Evolutionary conservation across 1,140 invertebrate species (phyloP), one percentile per base, ranked within the genome.

Genomic region (Drosophila trapezifrons): DNA sequence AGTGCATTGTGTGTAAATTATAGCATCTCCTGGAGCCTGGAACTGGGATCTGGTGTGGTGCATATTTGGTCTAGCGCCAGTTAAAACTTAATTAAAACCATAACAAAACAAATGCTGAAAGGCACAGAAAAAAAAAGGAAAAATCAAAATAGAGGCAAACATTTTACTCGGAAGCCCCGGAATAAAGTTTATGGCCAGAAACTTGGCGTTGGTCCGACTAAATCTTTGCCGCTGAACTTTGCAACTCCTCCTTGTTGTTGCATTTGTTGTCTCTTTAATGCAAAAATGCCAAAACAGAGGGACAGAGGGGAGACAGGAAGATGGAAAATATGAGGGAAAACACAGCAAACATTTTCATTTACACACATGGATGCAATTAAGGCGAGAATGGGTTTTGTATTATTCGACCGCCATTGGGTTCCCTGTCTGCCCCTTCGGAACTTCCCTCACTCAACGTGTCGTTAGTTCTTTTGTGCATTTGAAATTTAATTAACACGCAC

Each of bases 11-110:
- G 32, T 56, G 49, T 76, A 40, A 67, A 66, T 66, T 67, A 76
- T 76, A 66, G 18, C 60, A 47, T 17, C 51, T 35, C 40, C 35
- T 29, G 17, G 15, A 38, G 57, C 25, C 25, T 27, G 37, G n/a
- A 12, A 25, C 52, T 22, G 8, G 46, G 46, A 37, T 62, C 32
- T 42, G 58, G 70, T 43, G 73, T 69, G 62, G 60, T 75, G 82
- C 74, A 76, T 80, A 78, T 83, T 77, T 85, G 78, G 74, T 77
- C 82, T 62, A 70, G 79, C 79, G 82, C 82, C 82, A 86, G 84
- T 87, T 83, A 86, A 86, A 87, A 87, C 83, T 87, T 87, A 87
- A 87, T 87, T 87, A 87, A 87, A 87, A 87, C 72, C 84, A 89
- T 74, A 87, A 87, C 83, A 87, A 83, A 87, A 81, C 75, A 64